A percentile compares a stretch with the other conserved stretches of the same genome.
phyloP scores from a whole-genome alignment of 2,797 vertebrate species.

The Falco columbarius region DNA sequence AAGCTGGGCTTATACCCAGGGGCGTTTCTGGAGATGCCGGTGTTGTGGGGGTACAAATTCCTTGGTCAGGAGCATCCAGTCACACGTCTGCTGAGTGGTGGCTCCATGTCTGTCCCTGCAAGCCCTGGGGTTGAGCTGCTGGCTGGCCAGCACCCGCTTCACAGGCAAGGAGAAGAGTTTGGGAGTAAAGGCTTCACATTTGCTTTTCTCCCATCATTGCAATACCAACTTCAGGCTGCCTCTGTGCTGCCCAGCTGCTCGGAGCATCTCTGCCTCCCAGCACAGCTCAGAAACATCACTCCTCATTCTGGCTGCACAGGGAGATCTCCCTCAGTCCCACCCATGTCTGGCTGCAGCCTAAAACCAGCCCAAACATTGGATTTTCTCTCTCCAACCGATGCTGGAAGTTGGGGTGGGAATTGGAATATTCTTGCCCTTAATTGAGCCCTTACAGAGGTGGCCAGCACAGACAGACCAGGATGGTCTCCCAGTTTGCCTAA shows the following conservation, averaged over 20 bases:
- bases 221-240: not conserved
- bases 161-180: not conserved
- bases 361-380: not conserved
- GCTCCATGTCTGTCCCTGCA: not conserved
- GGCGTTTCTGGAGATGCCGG: not conserved
- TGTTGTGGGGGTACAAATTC: accelerated
- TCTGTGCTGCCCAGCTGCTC: not conserved
- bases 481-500: not conserved
- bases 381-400: not conserved
- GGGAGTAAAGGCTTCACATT: not conserved
- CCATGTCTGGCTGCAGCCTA: not conserved
- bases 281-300: not conserved
- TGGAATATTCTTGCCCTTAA: not conserved
- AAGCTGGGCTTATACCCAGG: not conserved
- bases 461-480: not conserved
- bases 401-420: not conserved
- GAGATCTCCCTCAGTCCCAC: not conserved
- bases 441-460: not conserved
- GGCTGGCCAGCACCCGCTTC: not conserved
- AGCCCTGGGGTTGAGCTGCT: not conserved
- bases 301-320: not conserved
- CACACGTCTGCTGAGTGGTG: accelerated
- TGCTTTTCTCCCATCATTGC: not conserved
- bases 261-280: not conserved
- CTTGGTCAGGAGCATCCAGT: not conserved